Conservation (phyloP, 2,888 invertebrate genomes). For the Sipha maydis region DNA sequence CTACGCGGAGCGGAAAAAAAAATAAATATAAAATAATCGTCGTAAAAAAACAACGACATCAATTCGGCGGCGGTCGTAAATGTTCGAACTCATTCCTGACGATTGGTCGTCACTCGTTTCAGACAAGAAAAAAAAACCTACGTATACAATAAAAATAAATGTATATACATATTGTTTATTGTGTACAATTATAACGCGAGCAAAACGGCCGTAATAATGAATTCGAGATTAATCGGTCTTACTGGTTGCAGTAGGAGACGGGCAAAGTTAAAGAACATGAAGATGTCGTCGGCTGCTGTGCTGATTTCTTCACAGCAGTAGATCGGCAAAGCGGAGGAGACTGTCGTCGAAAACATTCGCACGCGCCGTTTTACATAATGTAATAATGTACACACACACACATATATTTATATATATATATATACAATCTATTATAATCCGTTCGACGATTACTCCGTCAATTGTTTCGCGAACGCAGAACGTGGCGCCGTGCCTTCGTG, state of each 20-base stretch:
- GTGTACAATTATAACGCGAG: background rate
- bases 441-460: background rate
- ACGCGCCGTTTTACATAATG: background rate
- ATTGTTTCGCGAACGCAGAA: conserved; percentile 27
- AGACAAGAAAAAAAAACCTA: background rate
- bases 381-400: no score
- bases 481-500: conserved; percentile 25
- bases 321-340: background rate
- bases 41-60: background rate
- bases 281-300: background rate
- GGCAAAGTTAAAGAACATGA: background rate
- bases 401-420: background rate
- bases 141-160: background rate
- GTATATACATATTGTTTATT: background rate
- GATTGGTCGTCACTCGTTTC: background rate
- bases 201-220: background rate
- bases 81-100: background rate
- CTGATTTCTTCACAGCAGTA: background rate
- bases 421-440: background rate
- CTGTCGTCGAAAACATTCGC: conserved; percentile 21
- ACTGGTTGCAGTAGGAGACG: background rate
- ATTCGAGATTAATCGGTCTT: conserved; percentile 27
- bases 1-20: background rate
- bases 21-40: background rate
- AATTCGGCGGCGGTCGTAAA: conserved; percentile 30